A percentile compares a stretch with the other conserved stretches of the same genome.
Evolutionary conservation across 2,888 invertebrate genomes (phyloP).

Genomic region (Chymomyza caudatula): DNA sequence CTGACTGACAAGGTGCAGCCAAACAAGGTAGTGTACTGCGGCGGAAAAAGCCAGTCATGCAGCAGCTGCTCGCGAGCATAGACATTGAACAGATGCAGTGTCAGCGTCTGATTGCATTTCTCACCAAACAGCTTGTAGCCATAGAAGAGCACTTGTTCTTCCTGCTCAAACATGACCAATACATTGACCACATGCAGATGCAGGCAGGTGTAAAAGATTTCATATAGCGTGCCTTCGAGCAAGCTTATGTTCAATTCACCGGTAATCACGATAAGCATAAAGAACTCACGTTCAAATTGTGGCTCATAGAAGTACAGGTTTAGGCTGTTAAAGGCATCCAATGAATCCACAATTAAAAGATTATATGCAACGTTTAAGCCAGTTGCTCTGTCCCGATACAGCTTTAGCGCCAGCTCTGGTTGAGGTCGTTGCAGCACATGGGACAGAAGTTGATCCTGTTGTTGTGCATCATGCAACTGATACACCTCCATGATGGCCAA

Average conservation of each 20-base stretch:
- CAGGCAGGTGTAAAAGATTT: slow-evolving; percentile 53
- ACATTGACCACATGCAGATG: slow-evolving; percentile 58
- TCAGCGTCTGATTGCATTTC: slow-evolving; percentile 29
- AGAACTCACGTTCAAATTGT: slow-evolving; percentile 51
- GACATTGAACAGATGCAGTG: slow-evolving; percentile 43
- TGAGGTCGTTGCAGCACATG: slow-evolving; percentile 43
- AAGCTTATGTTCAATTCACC: neutral
- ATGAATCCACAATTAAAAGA: slow-evolving; percentile 63
- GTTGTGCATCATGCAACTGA: neutral
- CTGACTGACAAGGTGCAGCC: slow-evolving; percentile 62
- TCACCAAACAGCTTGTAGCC: slow-evolving; percentile 31
- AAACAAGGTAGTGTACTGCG: slow-evolving; percentile 34
- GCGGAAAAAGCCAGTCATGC: slow-evolving; percentile 47
- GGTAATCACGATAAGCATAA: slow-evolving; percentile 66
- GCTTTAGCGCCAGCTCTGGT: slow-evolving; percentile 43
- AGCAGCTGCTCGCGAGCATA: slow-evolving; percentile 37
- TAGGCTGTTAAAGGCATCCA: slow-evolving; percentile 50
- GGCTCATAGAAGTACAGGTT: slow-evolving; percentile 42
- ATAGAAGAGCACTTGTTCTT: slow-evolving; percentile 38
- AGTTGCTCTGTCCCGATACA: slow-evolving; percentile 48
- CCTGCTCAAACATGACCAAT: slow-evolving; percentile 50
- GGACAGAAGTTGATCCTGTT: slow-evolving; percentile 36
- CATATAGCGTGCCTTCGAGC: slow-evolving; percentile 13
- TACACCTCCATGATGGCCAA: slow-evolving; percentile 56
- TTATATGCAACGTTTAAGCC: slow-evolving; percentile 39